Evolutionary conservation across 2,113 vertebrate genomes (phyloP), one percentile per base, ranked within the genome.

Genomic region (Mus spicilegus): DNA sequence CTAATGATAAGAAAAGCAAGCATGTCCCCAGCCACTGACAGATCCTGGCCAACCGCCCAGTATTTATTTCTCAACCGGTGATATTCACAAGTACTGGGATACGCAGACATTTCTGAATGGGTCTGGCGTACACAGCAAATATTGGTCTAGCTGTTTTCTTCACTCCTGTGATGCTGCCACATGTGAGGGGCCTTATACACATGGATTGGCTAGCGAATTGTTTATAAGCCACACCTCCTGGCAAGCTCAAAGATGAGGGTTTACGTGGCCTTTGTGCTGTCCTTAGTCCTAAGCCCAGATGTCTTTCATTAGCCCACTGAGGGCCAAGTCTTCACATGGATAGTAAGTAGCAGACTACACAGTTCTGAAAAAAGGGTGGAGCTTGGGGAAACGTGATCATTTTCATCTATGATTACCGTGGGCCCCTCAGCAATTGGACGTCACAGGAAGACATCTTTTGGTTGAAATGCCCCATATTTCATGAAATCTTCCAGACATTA

Each of bases 211-310:
- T 84, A 65, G 90, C 67, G 96, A 73, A 87, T 94, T 94, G 90
- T 82, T 89, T 61, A 30, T 36, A 92, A 54, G 73, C 39, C 76
- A 81, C 36, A 24, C 93, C 77, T 94, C 77, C 91, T 93, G 87
- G 95, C 94, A 97, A 76, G 93, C 86, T 86, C 90, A 36, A 72
- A 90, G 95, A 51, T 3, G 28, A 70, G n/a, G n/a, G 94, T 76
- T 85, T 91, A 9, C 19, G 24, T 2, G 26, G 90, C 82, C 93
- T 93, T 54, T 90, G 88, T 95, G 94, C 26, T 73, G 33, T 54
- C 76, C 61, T 33, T 54, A 58, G 88, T 76, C 81, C 77, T 61
- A 70, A n/a, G 49, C 72, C 95, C 76, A 5, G 82, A 87, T 63
- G 92, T 94, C 69, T 95, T 93, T 95, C 92, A 82, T 95, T 85